A percentile compares a stretch with the other conserved stretches of the same genome.
These are phyloP conservation scores for Dendronephthya gigantea DNA, from an alignment of 64 coral and sea anemone genomes.

Conservation along the genomic window DNA sequence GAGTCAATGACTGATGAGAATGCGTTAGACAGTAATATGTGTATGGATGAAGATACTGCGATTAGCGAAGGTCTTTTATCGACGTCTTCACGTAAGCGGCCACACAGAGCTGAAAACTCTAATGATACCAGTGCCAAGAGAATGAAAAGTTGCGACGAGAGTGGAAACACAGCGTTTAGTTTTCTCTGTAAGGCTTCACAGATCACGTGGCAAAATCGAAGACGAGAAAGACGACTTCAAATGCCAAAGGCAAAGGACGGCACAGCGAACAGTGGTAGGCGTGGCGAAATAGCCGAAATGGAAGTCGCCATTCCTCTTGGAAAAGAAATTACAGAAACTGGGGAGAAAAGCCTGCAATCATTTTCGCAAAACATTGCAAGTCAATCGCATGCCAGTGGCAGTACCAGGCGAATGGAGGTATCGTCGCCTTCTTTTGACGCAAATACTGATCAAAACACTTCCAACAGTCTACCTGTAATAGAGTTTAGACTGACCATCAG, in stretches of 20 bases:
- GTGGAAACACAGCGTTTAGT: background rate
- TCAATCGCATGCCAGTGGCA: background rate
- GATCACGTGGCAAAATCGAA: slow-evolving; percentile 15
- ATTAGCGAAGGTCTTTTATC: background rate
- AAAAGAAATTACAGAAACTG: background rate
- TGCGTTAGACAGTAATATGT: background rate
- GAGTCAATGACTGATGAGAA: background rate
- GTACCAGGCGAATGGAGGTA: background rate
- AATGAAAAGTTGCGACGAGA: background rate
- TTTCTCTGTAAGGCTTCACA: background rate
- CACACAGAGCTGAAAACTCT: background rate
- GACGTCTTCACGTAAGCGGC: background rate
- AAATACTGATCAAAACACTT: background rate
- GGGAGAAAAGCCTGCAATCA: background rate
- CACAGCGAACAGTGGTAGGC: background rate
- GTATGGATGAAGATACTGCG: background rate
- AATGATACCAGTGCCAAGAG: background rate
- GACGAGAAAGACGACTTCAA: background rate
- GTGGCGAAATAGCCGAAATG: background rate
- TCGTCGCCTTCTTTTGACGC: background rate
- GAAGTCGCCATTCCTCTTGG: background rate
- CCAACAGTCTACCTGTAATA: background rate
- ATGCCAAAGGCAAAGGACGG: background rate
- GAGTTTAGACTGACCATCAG: background rate
- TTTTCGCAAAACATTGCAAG: background rate